Evolutionary conservation across 2,888 invertebrate genomes (phyloP).

Genomic region (Argynnis bischoffii): DNA sequence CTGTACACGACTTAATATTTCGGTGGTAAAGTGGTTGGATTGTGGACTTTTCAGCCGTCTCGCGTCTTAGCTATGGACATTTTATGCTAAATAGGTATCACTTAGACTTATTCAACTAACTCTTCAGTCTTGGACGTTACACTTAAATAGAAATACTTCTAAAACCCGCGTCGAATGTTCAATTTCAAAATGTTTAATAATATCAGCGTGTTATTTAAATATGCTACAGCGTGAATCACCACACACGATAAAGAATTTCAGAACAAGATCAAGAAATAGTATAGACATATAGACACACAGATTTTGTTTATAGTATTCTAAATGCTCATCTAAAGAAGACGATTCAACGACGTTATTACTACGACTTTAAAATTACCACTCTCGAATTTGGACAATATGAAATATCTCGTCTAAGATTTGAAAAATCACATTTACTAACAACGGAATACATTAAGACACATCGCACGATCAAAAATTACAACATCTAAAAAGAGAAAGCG

Average conservation of each 20-base stretch:
- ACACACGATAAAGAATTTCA: slow-evolving; percentile 48
- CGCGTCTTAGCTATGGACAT: slow-evolving; percentile 76
- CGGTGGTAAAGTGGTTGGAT: slow-evolving; percentile 34
- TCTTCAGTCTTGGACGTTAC: slow-evolving; percentile 82
- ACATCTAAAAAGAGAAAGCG: slow-evolving; percentile 74
- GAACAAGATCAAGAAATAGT: slow-evolving; percentile 44
- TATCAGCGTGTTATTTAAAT: slow-evolving; percentile 52
- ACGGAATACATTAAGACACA: slow-evolving; percentile 64
- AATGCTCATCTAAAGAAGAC: slow-evolving; percentile 49
- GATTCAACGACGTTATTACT: slow-evolving; percentile 50
- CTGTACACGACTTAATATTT: slow-evolving; percentile 34
- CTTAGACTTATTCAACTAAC: slow-evolving; percentile 79
- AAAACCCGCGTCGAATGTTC: slow-evolving; percentile 79
- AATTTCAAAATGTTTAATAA: slow-evolving; percentile 50
- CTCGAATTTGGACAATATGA: slow-evolving; percentile 50
- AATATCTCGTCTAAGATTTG: slow-evolving; percentile 58
- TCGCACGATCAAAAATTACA: slow-evolving; percentile 67
- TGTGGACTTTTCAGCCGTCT: slow-evolving; percentile 45
- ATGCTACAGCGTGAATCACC: slow-evolving; percentile 52
- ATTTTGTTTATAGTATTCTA: slow-evolving; percentile 45
- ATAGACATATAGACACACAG: slow-evolving; percentile 49
- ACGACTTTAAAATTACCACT: slow-evolving; percentile 48
- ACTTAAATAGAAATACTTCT: slow-evolving; percentile 80
- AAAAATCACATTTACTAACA: slow-evolving; percentile 68
- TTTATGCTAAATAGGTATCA: slow-evolving; percentile 80